Evolutionary conservation across 2,113 vertebrate species (phyloP), one percentile per base, ranked within the genome.

Genomic region (Labeo rohita): DNA sequence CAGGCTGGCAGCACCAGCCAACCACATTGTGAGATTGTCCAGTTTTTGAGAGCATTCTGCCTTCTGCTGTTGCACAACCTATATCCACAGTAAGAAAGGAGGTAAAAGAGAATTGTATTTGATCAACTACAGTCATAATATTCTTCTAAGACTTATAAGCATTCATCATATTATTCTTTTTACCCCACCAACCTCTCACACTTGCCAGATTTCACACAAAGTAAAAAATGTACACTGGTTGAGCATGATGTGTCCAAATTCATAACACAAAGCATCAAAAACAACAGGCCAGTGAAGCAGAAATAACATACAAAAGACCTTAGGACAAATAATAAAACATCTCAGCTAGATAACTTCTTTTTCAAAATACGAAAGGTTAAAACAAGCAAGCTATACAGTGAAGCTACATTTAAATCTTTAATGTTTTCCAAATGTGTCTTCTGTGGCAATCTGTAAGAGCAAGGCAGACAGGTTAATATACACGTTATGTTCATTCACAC

Each of bases 381-480:
- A 90, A 87, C 88, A 87, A 87, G 50, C 52, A 87, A 89, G 88
- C 83, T 34, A 89, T 54, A 89, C 89, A 82, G 86, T 77, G 6
- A 88, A 75, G 88, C 85, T 86, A 45, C 45, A 80, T 89, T 95
- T 93, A 95, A 90, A 95, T 93, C 90, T 95, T 90, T 93, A 93
- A 95, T 92, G 93, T 87, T 92, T 90, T 90, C 92, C 82, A 56
- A 90, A 94, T 91, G 94, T 95, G 92, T 95, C 95, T 90, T 93
- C 93, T 87, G 90, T 90, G 93, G 93, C 89, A 95, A 98, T 98
- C 98, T 99, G 98, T 95, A 98, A 97, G 95, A 96, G 98, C 98
- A 99, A 98, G 96, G 98, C 97, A 99, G 95, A 99, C 95, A 95
- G 93, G 96, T 99, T 99, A 99, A 96, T 95, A 94, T 72, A 94